Evolutionary conservation across 2,888 invertebrate genomes (phyloP).

Genomic region (Acleris sparsana): DNA sequence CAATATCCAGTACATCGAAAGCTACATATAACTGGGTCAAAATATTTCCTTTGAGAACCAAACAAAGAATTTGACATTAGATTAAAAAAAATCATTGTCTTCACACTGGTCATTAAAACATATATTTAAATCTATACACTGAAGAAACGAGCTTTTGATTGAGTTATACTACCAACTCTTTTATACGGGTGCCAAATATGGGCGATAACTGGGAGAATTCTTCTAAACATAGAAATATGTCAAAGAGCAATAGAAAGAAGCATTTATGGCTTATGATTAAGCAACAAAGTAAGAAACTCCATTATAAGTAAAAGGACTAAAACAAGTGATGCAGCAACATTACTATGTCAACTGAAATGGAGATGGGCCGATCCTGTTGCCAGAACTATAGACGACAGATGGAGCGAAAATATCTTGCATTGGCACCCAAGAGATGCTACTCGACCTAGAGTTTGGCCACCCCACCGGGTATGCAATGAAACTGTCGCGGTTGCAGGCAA

Average conservation of each 20-base stretch:
- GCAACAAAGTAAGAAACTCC: too few species aligned
- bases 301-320: too few species aligned
- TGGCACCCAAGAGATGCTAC: too few species aligned
- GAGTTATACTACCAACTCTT: background rate
- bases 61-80: background rate
- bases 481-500: too few species aligned
- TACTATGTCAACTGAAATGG: too few species aligned
- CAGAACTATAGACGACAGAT: too few species aligned
- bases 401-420: too few species aligned
- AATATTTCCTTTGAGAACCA: background rate
- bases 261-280: too few species aligned
- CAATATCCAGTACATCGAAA: background rate
- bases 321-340: too few species aligned
- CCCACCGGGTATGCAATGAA: too few species aligned
- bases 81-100: background rate
- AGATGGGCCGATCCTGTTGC: too few species aligned
- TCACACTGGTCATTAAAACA: background rate
- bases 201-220: background rate
- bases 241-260: background rate
- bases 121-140: background rate
- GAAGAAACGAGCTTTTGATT: background rate
- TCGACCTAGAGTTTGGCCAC: too few species aligned
- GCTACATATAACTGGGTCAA: background rate
- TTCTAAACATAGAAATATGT: background rate
- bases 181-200: background rate